Percentiles rank a stretch among this genome's conserved stretches.
Evolutionary conservation across 2,113 vertebrate genomes (phyloP).

Genomic region (Nymphicus hollandicus): DNA sequence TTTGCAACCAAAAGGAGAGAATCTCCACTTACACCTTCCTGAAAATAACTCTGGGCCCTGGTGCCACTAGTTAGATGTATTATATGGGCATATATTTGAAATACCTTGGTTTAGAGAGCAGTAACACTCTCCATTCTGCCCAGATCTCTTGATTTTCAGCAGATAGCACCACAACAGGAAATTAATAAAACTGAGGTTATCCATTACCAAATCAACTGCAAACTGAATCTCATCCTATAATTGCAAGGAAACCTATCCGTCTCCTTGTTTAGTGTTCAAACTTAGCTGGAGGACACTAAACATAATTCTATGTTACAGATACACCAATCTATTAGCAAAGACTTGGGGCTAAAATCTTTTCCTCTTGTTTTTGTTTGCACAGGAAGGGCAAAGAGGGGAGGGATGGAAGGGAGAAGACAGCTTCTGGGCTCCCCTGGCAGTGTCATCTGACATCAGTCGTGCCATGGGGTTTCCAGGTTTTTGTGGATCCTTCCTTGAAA

Average conservation of each 20-base stretch:
- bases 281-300: background rate
- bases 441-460: background rate
- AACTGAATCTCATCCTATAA: background rate
- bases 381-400: background rate
- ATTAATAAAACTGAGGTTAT: background rate
- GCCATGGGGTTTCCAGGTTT: accelerated
- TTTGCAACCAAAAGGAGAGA: background rate
- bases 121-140: background rate
- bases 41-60: background rate
- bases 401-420: background rate
- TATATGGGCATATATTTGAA: background rate
- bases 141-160: background rate
- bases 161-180: background rate
- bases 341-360: background rate
- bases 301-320: conserved; percentile 26
- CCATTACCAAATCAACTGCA: conserved; percentile 15
- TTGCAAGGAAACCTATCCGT: background rate
- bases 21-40: background rate
- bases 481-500: background rate
- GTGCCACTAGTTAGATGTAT: background rate
- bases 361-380: background rate
- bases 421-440: background rate
- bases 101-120: background rate
- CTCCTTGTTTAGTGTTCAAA: background rate
- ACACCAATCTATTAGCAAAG: background rate